A percentile compares a stretch with the other conserved stretches of the same genome.
Conservation (phyloP, 2,113 vertebrate species). For the Corvus moneduloides region DNA sequence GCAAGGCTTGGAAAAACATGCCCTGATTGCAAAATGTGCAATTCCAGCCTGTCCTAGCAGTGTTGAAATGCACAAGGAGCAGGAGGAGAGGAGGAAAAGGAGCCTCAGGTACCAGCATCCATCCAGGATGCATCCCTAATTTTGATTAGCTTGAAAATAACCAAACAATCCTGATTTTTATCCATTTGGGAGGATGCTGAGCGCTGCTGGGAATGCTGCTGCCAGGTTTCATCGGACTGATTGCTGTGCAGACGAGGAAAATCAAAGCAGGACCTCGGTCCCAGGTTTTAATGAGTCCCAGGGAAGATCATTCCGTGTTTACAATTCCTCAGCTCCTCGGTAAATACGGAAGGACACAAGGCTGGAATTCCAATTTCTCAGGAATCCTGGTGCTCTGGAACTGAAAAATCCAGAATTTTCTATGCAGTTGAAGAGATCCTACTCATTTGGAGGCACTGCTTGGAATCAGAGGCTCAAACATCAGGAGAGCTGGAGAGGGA, state of each 20-base stretch:
- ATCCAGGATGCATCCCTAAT: not conserved
- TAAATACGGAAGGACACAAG: not conserved
- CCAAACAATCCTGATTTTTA: not conserved
- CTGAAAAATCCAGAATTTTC: not conserved
- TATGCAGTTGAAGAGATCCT: not conserved
- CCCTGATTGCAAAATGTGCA: not conserved
- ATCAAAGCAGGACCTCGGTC: not conserved
- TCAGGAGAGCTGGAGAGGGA: no score
- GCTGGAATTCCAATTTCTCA: not conserved
- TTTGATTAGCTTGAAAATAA: not conserved
- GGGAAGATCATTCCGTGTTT: not conserved
- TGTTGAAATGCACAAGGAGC: fast-evolving
- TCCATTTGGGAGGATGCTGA: not conserved
- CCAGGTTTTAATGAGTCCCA: not conserved
- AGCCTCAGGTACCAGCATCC: not conserved
- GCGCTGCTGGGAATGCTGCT: not conserved
- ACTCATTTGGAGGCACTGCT: not conserved
- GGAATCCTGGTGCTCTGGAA: not conserved
- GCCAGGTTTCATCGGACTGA: not conserved
- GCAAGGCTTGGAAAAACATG: not conserved
- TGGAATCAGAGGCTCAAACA: not conserved
- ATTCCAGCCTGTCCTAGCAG: not conserved
- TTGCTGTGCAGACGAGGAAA: not conserved
- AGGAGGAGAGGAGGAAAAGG: not conserved
- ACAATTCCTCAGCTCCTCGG: not conserved